Base-by-base conservation (phyloP, 2,888 invertebrate species). In the Synanthedon formicaeformis region DNA sequence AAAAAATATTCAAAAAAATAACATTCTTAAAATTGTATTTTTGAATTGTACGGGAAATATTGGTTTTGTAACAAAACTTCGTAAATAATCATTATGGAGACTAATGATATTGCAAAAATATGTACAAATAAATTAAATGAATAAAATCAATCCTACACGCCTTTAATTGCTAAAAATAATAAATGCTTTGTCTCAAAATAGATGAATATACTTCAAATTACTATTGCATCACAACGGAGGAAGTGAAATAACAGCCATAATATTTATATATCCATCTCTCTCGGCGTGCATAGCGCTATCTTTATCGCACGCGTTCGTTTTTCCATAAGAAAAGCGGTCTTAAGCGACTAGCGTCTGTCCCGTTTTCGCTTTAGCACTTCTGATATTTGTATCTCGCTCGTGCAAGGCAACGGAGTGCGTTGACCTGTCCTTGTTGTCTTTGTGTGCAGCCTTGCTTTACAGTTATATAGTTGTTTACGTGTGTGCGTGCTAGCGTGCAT, bases 361-460 rank as follows among this genome's bases (percentile, higher is more conserved):
- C 69, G 59, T 62, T 86, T 67, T 59, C 67, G 56, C 77, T 52
- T 65, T 57, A 48, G 53, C 52, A 57, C 53, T 57, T 55, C 57
- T 55, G 68, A 66, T 85, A 73, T 67, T 52, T 66, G 68, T 57
- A 63, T 71, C 70, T 68, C 75, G 67, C 69, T 81, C 77, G 73
- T 74, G 80, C 86, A 87, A 87, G 87, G 87, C 85, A 85, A 86
- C 80, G 60, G 78, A 84, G 87, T 81, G 79, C 86, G 78, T 84
- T 86, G 87, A 87, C 86, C 87, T 87, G 87, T 87, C 87, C 87
- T 87, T 87, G 87, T 77, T 87, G 66, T 56, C 67, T 57, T 64
- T 76, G 87, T 87, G 87, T 86, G 86, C 81, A 86, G 84, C 86
- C 86, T 87, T 87, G 85, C 84, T 81, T 78, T 84, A 82, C 81